Evolutionary conservation across 2,113 vertebrate species (phyloP).

Genomic region (Sinocyclocheilus maitianheensis): DNA sequence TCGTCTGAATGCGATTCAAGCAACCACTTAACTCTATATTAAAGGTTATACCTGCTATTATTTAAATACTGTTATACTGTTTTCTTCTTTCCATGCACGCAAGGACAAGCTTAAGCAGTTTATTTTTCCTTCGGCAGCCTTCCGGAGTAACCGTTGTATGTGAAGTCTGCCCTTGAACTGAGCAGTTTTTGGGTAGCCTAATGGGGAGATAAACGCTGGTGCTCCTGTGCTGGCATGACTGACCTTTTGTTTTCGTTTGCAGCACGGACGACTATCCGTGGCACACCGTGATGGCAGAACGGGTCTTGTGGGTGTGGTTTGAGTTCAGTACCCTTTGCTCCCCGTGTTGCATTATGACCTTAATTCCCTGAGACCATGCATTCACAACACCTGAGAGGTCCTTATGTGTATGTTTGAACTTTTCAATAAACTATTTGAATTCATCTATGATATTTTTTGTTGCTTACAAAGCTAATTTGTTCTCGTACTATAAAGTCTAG

Average conservation of each 20-base stretch:
- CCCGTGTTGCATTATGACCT: conserved; percentile 54
- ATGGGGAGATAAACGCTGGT: conserved; percentile 37
- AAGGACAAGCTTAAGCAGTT: conserved; percentile 53
- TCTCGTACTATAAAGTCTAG: background rate
- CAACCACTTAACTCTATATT: conserved; percentile 56
- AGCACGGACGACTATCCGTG: conserved; percentile 51
- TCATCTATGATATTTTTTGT: conserved; percentile 43
- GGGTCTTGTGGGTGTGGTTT: conserved; percentile 51
- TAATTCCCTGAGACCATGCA: conserved; percentile 56
- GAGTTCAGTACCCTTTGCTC: conserved; percentile 47
- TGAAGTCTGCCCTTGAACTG: conserved; percentile 63
- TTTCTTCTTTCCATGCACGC: conserved; percentile 55
- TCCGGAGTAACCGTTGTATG: conserved; percentile 46
- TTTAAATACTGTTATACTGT: conserved; percentile 63
- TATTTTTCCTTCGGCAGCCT: conserved; percentile 52
- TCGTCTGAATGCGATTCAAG: conserved; percentile 60
- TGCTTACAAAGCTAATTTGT: background rate
- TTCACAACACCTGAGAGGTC: conserved; percentile 63
- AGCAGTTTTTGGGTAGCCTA: conserved; percentile 66
- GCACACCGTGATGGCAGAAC: conserved; percentile 68
- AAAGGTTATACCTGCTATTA: conserved; percentile 59
- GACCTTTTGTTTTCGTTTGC: conserved; percentile 53
- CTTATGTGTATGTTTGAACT: conserved; percentile 69
- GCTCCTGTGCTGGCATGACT: conserved; percentile 48
- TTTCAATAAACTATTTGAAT: conserved; percentile 81